Conservation (phyloP, 2,113 vertebrate genomes). For the Embiotoca jacksoni region DNA sequence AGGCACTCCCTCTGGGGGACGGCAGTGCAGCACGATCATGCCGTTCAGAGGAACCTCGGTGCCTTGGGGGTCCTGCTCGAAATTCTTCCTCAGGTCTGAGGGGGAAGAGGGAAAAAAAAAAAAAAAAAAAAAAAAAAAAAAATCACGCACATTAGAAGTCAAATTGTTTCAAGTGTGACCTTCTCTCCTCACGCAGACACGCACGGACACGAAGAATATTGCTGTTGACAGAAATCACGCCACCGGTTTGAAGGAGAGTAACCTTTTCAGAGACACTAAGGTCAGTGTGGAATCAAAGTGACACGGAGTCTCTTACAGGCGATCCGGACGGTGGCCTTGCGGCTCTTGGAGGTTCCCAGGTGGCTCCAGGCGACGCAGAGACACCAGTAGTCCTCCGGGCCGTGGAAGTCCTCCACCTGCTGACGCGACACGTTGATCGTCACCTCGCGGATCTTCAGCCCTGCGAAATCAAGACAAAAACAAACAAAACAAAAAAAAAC, state of each 20-base stretch:
- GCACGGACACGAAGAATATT: not conserved
- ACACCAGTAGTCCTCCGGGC: slow-evolving; percentile 97
- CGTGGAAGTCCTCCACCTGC: slow-evolving; percentile 98
- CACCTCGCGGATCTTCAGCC: slow-evolving; percentile 93
- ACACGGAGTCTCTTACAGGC: slow-evolving; percentile 89
- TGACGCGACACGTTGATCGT: slow-evolving; percentile 97
- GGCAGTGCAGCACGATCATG: slow-evolving; percentile 97
- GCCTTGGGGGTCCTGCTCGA: slow-evolving; percentile 97
- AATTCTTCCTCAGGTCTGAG: slow-evolving; percentile 96
- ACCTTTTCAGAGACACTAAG: slow-evolving; percentile 41
- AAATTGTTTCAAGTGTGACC: slow-evolving; percentile 28
- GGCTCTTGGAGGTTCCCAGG: slow-evolving; percentile 95
- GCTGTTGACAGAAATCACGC: not conserved
- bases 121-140: slow-evolving; percentile 8
- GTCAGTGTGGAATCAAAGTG: slow-evolving; percentile 38
- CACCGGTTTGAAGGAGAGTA: slow-evolving; percentile 1
- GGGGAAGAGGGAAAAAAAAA: slow-evolving; percentile 53
- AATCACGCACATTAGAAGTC: slow-evolving; percentile 14
- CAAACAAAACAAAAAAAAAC: too few relatives aligned
- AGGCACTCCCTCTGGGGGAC: slow-evolving; percentile 97
- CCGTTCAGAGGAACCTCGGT: slow-evolving; percentile 96
- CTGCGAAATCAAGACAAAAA: slow-evolving; percentile 74
- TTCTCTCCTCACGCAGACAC: slow-evolving; percentile 11
- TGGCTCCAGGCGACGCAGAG: slow-evolving; percentile 98
- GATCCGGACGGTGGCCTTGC: slow-evolving; percentile 94